Base-by-base conservation (phyloP, 2,797 vertebrate genomes). In the Nasua narica region DNA sequence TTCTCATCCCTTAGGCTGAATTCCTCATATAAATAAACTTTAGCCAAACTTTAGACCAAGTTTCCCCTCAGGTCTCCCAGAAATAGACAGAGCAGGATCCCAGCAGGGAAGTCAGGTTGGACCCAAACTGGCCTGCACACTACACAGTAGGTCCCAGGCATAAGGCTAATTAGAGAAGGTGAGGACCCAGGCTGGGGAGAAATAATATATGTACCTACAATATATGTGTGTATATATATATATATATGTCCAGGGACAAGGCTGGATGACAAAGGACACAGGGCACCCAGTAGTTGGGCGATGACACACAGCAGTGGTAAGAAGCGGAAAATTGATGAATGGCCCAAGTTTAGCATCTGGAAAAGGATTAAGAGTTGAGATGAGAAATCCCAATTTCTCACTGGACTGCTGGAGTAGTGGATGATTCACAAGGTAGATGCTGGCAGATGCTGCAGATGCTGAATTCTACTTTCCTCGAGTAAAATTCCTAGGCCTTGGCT, bases 401-500 rank as follows among this genome's bases (percentile, higher is more conserved):
- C 21, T 87, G 46, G 43, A 90, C 87, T 70, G 5, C 32, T 58
- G n/a, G 37, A 46, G 4, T 18, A 5, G 48, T 37, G 32, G 70
- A 37, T 23, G 48, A 43, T 52, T 82, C 65, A 48, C 0, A 0
- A 19, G 40, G 48, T 46, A 8, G 40, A 58, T 50, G 40, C 43
- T 72, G 84, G 69, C 56, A 87, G 56, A 62, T 40, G 60, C 48
- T 32, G 27, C 29, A 70, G 76, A 87, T 0, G 7, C 56, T 76
- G 48, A 82, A 67, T 92, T 84, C 70, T 70, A 79, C 65, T 94
- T 95, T 91, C 58, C 60, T 82, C 32, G 9, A 78, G 37, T 69
- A 60, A 90, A 91, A 97, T 95, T 93, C 89, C 77, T 67, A 32
- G 32, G 87, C 37, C 21, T 94, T 94, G 65, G 76, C 76, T 90